Base-by-base conservation (phyloP, 2,113 vertebrate species). In the Anhinga anhinga region DNA sequence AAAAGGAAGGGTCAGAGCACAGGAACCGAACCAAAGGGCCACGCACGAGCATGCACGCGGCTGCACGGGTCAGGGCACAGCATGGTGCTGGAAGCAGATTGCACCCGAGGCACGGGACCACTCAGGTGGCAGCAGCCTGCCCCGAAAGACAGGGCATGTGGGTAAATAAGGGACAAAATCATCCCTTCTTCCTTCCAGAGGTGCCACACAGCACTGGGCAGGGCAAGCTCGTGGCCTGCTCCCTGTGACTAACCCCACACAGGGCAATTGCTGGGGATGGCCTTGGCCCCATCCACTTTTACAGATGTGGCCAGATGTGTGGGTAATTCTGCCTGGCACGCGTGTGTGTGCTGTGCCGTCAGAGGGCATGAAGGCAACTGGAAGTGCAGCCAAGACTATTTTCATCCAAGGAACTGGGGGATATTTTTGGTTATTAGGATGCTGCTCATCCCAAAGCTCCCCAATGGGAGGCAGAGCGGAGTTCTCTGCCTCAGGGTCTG, bases 41-140 rank as follows among this genome's bases (percentile, higher is more conserved):
- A 14, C 0, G 0, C 1, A 1, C 2, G 15, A 49, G 53, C 27
- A 36, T 4, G 3, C 5, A 30, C 1, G 0, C 1, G 1, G 19
- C 32, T 11, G 32, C 27, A 38, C 1, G 4, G 29, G 50, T 32
- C 52, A 13, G 40, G 29, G 26, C 6, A 2, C 38, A 8, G 19
- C 36, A 19, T 4, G 2, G 38, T 4, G 11, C 66, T 9, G 13
- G 16, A 56, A 70, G 76, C 32, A 49, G 42, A 55, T 30, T 1
- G 5, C 58, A 58, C 7, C 44, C 3, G 2, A 45, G 42, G 27
- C 3, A 0, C 7, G 29, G 47, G 52, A 45, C 52, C 23, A 7
- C 11, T 14, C 4, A 2, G 34, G 34, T 14, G 34, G 23, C 53
- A 53, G 61, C 38, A 26, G 40, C 38, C 52, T 6, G 30, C 11